phyloP scores from a whole-genome alignment of 2,888 invertebrate genomes.

The Digitonthophagus gazella region DNA sequence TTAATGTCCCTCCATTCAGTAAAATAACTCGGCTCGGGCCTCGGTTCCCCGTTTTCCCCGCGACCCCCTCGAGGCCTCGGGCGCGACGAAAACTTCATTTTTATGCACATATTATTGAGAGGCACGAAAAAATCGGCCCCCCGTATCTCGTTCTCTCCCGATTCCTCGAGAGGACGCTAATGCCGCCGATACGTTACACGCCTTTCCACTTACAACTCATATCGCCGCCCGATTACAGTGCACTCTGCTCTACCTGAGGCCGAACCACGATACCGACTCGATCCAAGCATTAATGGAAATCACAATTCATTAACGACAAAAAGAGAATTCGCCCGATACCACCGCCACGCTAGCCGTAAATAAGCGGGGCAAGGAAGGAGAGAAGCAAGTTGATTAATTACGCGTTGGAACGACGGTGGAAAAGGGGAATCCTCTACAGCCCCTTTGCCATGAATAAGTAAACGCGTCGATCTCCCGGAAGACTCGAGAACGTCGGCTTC shows the following conservation, averaged over 20 bases:
- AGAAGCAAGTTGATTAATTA: conserved; percentile 2
- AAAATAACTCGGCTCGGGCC: conserved; percentile 25
- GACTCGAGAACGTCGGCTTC: background rate
- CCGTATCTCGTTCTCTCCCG: too few relatives aligned
- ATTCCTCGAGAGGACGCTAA: background rate
- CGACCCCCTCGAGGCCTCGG: background rate
- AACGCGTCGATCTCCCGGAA: conserved; percentile 8
- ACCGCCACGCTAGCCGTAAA: conserved; percentile 4
- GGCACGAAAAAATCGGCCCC: background rate
- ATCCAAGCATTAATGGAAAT: conserved; percentile 35
- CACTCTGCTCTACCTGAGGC: conserved; percentile 33
- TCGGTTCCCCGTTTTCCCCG: background rate
- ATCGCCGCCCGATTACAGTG: conserved; percentile 28
- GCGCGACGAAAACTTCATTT: conserved; percentile 7
- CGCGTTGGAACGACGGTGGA: background rate
- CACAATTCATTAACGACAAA: conserved; percentile 30
- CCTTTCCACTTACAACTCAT: conserved; percentile 38
- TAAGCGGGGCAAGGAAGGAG: conserved; percentile 2
- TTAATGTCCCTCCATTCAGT: conserved; percentile 48
- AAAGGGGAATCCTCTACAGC: background rate
- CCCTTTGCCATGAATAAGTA: conserved; percentile 8
- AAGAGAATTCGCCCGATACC: conserved; percentile 13
- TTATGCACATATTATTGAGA: conserved; percentile 1
- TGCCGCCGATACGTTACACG: conserved; percentile 29
- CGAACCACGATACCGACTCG: conserved; percentile 31